Conservation (phyloP, 2,113 vertebrate genomes). For the Scartelaos histophorus region DNA sequence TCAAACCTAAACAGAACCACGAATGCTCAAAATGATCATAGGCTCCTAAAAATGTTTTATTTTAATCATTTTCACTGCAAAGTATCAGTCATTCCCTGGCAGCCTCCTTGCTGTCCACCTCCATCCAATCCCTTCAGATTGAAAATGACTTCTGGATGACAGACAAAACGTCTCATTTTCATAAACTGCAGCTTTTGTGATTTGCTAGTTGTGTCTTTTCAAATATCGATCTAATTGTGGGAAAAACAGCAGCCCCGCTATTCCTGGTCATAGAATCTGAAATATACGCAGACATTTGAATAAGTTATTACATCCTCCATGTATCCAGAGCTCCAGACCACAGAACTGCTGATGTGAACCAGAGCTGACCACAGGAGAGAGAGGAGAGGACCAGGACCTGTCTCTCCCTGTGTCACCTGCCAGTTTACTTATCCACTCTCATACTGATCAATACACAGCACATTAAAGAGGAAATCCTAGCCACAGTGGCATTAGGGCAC, state of each 20-base stretch:
- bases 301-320: conserved; percentile 48
- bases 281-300: background rate
- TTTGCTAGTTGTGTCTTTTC: no score
- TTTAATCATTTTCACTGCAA: no score
- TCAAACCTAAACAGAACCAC: no score
- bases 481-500: conserved; percentile 69
- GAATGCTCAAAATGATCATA: no score
- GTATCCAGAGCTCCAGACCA: conserved; percentile 64
- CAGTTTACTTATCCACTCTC: conserved; percentile 57
- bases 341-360: conserved; percentile 71
- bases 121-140: no score
- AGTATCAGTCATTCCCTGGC: no score
- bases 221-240: no score
- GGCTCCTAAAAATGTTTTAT: no score
- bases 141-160: no score
- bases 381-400: conserved; percentile 32
- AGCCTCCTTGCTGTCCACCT: no score
- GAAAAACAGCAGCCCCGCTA: background rate
- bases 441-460: conserved; percentile 71
- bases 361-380: conserved; percentile 48
- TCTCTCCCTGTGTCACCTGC: conserved; percentile 70
- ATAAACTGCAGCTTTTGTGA: no score
- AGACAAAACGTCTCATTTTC: no score
- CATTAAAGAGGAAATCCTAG: conserved; percentile 60
- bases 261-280: background rate